Conservation (phyloP, 2,113 vertebrate genomes). For the Antechinus flavipes region DNA sequence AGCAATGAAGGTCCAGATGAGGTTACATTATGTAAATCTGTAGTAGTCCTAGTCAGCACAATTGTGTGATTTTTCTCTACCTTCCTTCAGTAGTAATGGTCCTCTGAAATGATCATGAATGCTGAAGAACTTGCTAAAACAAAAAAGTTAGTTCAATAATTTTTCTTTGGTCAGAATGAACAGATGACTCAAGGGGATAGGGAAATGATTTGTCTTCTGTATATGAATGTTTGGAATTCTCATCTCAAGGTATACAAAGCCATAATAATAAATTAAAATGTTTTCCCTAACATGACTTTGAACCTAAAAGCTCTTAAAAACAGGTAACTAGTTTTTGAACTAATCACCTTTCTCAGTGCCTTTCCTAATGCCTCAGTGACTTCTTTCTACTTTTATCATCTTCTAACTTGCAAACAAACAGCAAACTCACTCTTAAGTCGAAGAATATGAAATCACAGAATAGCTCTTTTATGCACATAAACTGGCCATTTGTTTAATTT, state of each 20-base stretch:
- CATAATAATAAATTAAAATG: background rate
- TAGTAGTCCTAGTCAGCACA: background rate
- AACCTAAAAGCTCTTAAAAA: background rate
- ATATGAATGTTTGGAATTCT: background rate
- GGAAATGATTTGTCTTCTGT: background rate
- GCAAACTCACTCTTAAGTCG: background rate
- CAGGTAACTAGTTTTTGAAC: background rate
- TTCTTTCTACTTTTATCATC: background rate
- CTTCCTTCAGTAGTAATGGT: background rate
- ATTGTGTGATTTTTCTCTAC: background rate
- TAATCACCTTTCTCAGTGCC: background rate
- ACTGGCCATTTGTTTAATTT: background rate
- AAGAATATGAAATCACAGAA: background rate
- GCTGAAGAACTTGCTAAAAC: background rate
- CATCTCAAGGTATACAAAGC: background rate
- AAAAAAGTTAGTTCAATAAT: background rate
- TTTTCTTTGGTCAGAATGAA: background rate
- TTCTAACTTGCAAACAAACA: background rate
- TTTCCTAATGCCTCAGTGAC: background rate
- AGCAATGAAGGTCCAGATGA: too few species aligned
- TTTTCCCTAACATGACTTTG: fast-evolving
- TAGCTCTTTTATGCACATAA: background rate
- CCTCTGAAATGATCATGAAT: background rate
- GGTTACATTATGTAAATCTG: background rate
- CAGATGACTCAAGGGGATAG: background rate